Evolutionary conservation across 2,888 invertebrate species (phyloP).

Genomic region (Myopa tessellatipennis): DNA sequence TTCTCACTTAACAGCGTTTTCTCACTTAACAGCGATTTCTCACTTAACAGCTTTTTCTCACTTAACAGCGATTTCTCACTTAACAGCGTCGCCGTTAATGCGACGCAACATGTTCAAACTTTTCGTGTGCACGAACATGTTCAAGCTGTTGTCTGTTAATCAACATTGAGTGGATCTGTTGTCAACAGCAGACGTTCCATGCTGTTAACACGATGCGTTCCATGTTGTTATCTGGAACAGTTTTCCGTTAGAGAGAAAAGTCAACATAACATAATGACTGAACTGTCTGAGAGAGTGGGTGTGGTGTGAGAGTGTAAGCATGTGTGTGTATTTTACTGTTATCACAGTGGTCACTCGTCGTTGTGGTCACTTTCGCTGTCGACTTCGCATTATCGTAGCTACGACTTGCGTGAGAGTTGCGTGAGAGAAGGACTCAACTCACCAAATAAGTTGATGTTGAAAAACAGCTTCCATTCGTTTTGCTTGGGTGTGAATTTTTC

Average conservation of each 20-base stretch:
- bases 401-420: neutral
- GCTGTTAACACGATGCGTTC: neutral
- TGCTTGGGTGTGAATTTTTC: neutral
- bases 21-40: no score
- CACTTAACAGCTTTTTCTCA: no score
- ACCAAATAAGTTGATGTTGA: no score
- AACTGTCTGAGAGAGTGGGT: no score
- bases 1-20: no score
- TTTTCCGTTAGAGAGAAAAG: neutral
- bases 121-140: no score
- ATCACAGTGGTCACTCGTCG: neutral
- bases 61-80: no score
- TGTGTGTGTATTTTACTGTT: neutral
- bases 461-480: no score
- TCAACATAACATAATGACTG: no score
- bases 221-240: neutral
- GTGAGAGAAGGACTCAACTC: neutral
- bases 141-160: neutral
- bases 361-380: slow-evolving; percentile 16
- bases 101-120: neutral
- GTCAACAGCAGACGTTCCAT: neutral
- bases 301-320: no score
- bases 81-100: no score
- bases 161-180: neutral
- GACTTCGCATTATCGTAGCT: neutral